phyloP scores from a whole-genome alignment of 1,140 invertebrate species.

The Lucilia sericata region DNA sequence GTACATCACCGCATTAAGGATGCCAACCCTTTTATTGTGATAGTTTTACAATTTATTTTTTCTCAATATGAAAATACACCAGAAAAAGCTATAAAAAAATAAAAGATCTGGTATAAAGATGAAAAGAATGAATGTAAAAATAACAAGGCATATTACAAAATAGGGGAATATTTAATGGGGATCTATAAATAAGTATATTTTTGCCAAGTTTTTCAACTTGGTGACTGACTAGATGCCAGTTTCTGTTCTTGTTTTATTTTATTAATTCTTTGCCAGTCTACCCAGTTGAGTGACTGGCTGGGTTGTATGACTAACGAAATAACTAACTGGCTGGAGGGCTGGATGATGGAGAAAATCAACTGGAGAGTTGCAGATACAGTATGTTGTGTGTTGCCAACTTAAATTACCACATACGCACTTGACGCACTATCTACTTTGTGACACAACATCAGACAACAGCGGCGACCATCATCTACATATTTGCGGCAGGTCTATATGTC shows the following conservation, averaged over 20 bases:
- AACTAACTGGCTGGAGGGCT: not conserved
- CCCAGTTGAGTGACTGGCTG: not conserved
- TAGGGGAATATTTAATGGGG: constrained; percentile 5
- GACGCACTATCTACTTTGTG: constrained; percentile 22
- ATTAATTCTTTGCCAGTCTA: not conserved
- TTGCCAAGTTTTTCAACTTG: constrained; percentile 7
- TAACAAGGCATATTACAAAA: not conserved
- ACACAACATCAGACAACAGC: not conserved
- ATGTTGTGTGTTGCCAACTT: constrained; percentile 26
- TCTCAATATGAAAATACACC: not conserved
- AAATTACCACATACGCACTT: constrained; percentile 35
- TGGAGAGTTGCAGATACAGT: not conserved
- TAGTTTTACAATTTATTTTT: not conserved
- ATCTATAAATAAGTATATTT: constrained; percentile 14
- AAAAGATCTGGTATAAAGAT: not conserved
- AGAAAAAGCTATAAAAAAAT: not conserved
- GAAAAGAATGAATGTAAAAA: constrained; percentile 9
- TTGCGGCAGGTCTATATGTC: not conserved
- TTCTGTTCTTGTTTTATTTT: not conserved
- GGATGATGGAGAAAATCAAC: not conserved
- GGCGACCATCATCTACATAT: not conserved
- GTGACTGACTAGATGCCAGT: not conserved
- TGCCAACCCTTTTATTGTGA: constrained; percentile 13
- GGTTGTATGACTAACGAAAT: not conserved
- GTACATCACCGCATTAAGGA: not conserved